Evolutionary conservation across 2,888 invertebrate genomes (phyloP).

Genomic region (Diarsia mendica): DNA sequence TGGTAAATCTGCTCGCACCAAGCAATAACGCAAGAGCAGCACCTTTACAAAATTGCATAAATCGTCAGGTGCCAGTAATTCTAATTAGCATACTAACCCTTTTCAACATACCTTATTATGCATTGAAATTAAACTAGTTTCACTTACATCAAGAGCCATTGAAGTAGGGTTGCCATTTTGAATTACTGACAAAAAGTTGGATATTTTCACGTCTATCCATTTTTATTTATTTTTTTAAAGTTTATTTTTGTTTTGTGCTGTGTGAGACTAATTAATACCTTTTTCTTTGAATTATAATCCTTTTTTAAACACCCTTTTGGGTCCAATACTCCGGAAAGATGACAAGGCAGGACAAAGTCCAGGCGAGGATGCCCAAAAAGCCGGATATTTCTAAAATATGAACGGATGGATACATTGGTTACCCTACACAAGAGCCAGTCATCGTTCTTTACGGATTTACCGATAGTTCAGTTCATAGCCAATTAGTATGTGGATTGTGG

Average conservation of each 20-base stretch:
- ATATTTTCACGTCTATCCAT: neutral
- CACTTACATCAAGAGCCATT: constrained; percentile 28
- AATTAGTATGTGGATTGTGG: constrained; percentile 40
- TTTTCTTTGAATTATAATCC: too few relatives aligned
- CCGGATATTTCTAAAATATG: neutral
- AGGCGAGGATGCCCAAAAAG: neutral
- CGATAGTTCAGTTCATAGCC: constrained; percentile 4
- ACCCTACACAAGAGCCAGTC: constrained; percentile 6
- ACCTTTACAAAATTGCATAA: constrained; percentile 46
- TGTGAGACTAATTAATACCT: too few relatives aligned
- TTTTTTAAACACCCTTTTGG: neutral
- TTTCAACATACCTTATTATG: constrained; percentile 55
- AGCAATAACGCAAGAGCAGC: constrained; percentile 5
- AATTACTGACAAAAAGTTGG: neutral
- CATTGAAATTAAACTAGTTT: constrained; percentile 59
- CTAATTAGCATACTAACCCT: constrained; percentile 59
- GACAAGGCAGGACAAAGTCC: neutral
- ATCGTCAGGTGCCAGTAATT: constrained; percentile 26
- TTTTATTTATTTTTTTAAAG: neutral
- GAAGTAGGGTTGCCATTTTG: neutral
- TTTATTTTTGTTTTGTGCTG: too few relatives aligned
- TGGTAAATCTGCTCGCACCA: neutral
- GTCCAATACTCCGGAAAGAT: neutral
- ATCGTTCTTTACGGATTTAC: constrained; percentile 37
- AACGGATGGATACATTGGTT: neutral